Evolutionary conservation across 2,797 vertebrate genomes (phyloP).

Genomic region (Pelobates cultripes): DNA sequence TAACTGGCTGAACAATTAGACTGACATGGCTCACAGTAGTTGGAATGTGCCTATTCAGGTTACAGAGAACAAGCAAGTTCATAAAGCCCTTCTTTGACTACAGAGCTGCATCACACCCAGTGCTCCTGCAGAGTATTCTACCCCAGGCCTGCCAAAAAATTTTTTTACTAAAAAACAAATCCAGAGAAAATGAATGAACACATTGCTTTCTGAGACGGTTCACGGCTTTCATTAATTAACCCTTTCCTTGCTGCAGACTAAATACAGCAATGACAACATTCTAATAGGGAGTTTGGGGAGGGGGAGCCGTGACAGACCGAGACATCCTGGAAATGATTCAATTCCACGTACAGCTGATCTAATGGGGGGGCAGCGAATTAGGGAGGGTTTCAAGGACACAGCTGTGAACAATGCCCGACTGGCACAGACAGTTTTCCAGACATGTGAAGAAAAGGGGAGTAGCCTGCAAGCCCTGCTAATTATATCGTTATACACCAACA

Average conservation of each 20-base stretch:
- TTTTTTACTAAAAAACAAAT: too few species aligned
- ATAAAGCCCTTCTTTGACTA: too few species aligned
- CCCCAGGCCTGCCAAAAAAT: neutral
- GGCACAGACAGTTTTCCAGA: constrained; percentile 17
- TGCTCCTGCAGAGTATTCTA: too few species aligned
- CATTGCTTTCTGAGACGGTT: neutral
- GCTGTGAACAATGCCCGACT: constrained; percentile 15
- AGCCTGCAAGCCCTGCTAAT: constrained; percentile 1
- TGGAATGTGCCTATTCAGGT: too few species aligned
- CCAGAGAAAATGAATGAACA: neutral
- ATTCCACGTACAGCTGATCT: constrained; percentile 43
- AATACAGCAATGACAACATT: constrained; percentile 15
- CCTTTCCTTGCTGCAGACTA: neutral
- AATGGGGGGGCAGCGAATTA: constrained; percentile 25
- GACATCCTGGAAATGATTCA: constrained; percentile 51
- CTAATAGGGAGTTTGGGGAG: neutral
- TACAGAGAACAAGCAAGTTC: too few species aligned
- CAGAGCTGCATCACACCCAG: too few species aligned
- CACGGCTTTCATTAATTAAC: neutral
- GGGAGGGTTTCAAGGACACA: constrained; percentile 10
- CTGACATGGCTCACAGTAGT: too few species aligned
- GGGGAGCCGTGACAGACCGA: constrained; percentile 59
- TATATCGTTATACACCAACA: constrained; percentile 17
- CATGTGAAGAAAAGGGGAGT: neutral
- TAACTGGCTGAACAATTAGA: too few species aligned